Evolutionary conservation across 2,888 invertebrate species (phyloP), one percentile per base, ranked within the genome.

Genomic region (Chaitophorus viminalis): DNA sequence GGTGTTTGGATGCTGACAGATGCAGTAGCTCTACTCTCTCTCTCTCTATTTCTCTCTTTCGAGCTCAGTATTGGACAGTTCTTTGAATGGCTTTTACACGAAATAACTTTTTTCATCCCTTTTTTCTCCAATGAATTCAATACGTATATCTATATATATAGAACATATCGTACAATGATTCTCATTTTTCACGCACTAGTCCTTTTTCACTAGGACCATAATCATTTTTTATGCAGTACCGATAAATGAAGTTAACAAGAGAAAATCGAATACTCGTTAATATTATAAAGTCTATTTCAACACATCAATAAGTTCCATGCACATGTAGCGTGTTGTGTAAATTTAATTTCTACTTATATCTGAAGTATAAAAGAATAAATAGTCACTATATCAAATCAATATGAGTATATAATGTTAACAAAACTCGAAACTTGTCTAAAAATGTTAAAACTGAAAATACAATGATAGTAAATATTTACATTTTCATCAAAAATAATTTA

Each of bases 51-150:
- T 31, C 31, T 52, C 39, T 25, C 11, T 52, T 46, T 14, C 46
- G 29, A 74, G 39, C 65, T 65, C 65, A 60, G 60, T 65, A 29
- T 39, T 68, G 75, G 76, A 84, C 76, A 76, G 70, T 76, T 46
- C 76, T 84, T 75, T n/a, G n/a, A 75, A 65, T 76, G 31, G 46
- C 76, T 76, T 76, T 84, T 68, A 76, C 31, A 46, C 31, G 76
- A 76, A 82, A 76, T 76, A 31, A 76, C 76, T 76, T 60, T 82
- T 82, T 76, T n/a, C 74, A 17, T 82, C 25, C 52, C 25, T 5
- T 68, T 60, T 11, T 25, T 54, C 79, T 79, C 18, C 33, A 2
- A 31, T 17, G 21, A 82, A 70, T 31, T 31, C 46, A 70, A 82
- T 52, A 31, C 17, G 31, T 31, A 68, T 82, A 14, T 29, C 11